Base-by-base conservation (phyloP, 2,113 vertebrate species). In the Lampris incognitus region DNA sequence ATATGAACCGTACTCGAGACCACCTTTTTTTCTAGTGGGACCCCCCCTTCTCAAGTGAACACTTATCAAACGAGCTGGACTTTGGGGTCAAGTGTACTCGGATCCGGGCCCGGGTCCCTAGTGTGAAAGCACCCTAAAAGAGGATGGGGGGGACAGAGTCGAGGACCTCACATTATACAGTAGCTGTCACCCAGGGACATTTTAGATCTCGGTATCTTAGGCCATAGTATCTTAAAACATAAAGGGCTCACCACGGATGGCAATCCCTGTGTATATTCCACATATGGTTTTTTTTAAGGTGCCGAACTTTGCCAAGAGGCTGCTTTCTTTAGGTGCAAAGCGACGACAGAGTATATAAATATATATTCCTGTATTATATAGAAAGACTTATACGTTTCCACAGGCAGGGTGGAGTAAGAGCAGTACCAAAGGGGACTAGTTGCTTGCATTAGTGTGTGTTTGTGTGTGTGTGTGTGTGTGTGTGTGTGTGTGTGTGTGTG, bases 161-260 rank as follows among this genome's bases (percentile, higher is more conserved):
- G 42, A 61, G 38, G 59, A 10, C 9, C 66, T 69, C 5, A 11
- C 52, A 37, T 74, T 84, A 24, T 24, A 24, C 24, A 24, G 78
- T 77, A 74, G 67, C 85, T 83, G 66, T 74, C 75, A 67, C 40
- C 62, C 51, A 38, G 70, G 66, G 44, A 81, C 11, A 65, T 84
- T 83, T 81, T 79, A 49, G 46, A 77, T 67, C 59, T 66, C 77
- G 59, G 38, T 66, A 78, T 74, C 61, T 66, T 76, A 84, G 75
- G 77, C 76, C 83, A 83, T 85, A 69, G 77, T 64, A 85, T 85
- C 73, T 73, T 69, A 72, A 67, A 66, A 85, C 50, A 75, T 75
- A 72, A 92, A 93, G 91, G 91, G 92, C 92, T 92, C 76, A 56
- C 68, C 59, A 72, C 85, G 86, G 83, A 91, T 70, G 64, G 64